Base-by-base conservation (phyloP, 2,888 invertebrate genomes). In the Megastigmus dorsalis region DNA sequence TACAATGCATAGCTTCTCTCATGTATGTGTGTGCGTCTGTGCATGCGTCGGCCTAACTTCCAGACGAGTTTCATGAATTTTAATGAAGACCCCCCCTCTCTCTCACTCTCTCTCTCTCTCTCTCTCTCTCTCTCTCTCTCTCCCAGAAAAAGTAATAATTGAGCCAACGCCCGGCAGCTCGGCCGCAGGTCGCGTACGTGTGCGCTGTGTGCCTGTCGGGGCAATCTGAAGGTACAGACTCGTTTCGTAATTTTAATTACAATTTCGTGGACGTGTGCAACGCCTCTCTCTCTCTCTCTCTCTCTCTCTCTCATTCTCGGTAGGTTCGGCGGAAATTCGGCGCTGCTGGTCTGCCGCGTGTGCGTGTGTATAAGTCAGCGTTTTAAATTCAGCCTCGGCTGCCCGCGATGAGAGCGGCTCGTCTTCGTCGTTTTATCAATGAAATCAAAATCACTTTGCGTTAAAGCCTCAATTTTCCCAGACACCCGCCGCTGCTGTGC, bases 31-130 rank as follows among this genome's bases (percentile, higher is more conserved):
- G n/a, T n/a, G n/a, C n/a, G 26, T 4, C 18, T 23, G 67, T 60
- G 59, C 60, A 26, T 38, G 69, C 69, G 38, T 52, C 67, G 70
- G 65, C 60, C 72, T 69, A 70, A 77, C 72, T 69, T 75, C 62
- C 73, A 73, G 69, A 65, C 68, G 68, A 77, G 76, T 80, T 80
- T 79, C 80, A 80, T 80, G 81, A 81, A 80, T 79, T 79, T 79
- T 79, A 80, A 81, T 79, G 78, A 80, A 80, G 78, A 36, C 75
- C 62, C 76, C 33, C 43, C 18, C 50, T 9, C 15, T 20, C 9
- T 9, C 13, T 2, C 48, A 9, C 65, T 36, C 18, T 55, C 65
- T 36, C n/a, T n/a, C 2, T 59, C 26, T 50, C 50, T 62, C 52
- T 26, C 36, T 68, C 43, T 28, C 71, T 57, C 75, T n/a, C 18